Evolutionary conservation across 2,797 vertebrate species (phyloP), one percentile per base, ranked within the genome.

Genomic region (Vireo griseus): DNA sequence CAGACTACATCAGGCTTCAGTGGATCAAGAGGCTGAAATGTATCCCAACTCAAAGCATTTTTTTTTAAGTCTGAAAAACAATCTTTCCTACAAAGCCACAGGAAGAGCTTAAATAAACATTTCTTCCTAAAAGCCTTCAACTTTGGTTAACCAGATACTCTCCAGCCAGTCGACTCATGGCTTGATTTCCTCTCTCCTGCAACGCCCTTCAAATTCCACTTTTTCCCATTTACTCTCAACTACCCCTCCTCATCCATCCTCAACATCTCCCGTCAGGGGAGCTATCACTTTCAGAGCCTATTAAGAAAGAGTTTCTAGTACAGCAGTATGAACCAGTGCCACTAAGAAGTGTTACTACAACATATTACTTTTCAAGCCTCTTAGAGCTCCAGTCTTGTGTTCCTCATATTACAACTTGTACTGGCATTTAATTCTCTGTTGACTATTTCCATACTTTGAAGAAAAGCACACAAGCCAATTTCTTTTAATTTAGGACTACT

Each of bases 91-190:
- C 80, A 94, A 92, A 94, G 89, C 74, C 15, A 2, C 66, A 91
- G 91, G 95, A 94, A 91, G 96, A 94, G 87, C 87, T 97, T 95
- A 96, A 96, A 94, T 90, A 96, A 94, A 94, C 95, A 94, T 88
- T 81, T 95, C 79, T 96, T 94, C 72, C 69, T 94, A 90, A 88
- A 95, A 96, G 79, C 82, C 72, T 96, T 95, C 94, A 89, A 91
- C 87, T 91, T 92, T 72, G 87, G 85, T 95, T 95, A 95, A 91
- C 87, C 79, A 95, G 95, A 96, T 91, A 92, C 89, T 96, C 95
- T 95, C 92, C 87, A 94, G 87, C 44, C 91, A 93, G 62, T 72
- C 92, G 88, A 95, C 86, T 93, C 86, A 80, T n/a, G 40, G 75
- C 62, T 93, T 58, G 40, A 91, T 91, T 94, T 95, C 94, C 90